Evolutionary conservation across 64 coral and sea anemone species (phyloP), one percentile per base, ranked within the genome.

Genomic region (Dendronephthya gigantea): DNA sequence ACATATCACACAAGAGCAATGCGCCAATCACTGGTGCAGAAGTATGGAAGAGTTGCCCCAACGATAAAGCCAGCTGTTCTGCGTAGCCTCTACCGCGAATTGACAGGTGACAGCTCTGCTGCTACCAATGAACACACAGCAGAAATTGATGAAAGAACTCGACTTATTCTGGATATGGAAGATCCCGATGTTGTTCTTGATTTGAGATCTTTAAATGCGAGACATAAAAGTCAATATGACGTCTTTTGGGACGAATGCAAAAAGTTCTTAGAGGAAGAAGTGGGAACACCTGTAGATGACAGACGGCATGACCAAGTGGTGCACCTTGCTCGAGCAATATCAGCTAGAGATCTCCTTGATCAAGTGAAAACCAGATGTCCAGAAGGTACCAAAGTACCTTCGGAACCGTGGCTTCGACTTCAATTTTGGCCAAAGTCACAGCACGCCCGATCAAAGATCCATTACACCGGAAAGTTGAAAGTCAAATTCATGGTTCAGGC

Each of bases 401-500:
- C 50, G 0, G 50, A 52, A 52, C 50, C 50, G 50, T 52, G 50
- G 50, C 50, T 52, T 52, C 50, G 50, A 10, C 50, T 52, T 52
- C 50, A 52, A 52, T 52, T 52, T 52, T 52, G 50, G 50, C 50
- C 50, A 52, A 52, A 1, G 50, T 52, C 50, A 52, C 50, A 52
- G 50, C 50, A 52, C 50, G 50, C 50, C 50, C 50, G 50, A 52
- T 52, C 50, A 52, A 52, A 52, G 50, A 52, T 52, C 50, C 50
- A 52, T 52, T 52, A 52, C 50, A 52, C 50, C 23, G 50, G 50
- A 8, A 52, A 52, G 50, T 52, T 52, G 50, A 52, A 52, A 52
- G 50, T 52, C 50, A 52, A 52, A 52, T 52, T 52, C 50, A 52
- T 52, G 50, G 50, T 52, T 52, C 87, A 70, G 79, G 87, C 87